Conservation (phyloP, 2,888 invertebrate species). For the Protophormia terraenovae region DNA sequence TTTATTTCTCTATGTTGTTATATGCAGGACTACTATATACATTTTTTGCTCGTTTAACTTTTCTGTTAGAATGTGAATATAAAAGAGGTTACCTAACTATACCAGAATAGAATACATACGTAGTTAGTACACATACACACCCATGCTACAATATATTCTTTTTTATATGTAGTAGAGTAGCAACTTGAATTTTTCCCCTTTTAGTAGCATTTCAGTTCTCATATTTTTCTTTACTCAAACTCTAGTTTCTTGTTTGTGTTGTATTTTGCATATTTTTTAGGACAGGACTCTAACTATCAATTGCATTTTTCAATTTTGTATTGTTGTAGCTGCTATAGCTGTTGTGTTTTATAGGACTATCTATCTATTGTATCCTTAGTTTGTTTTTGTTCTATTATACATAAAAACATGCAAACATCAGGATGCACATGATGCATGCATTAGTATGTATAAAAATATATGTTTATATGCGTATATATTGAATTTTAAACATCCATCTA, state of each 20-base stretch:
- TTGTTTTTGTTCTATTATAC: neutral
- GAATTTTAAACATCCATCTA: constrained; percentile 2
- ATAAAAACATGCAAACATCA: neutral
- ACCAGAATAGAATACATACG: constrained; percentile 37
- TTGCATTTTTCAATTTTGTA: neutral
- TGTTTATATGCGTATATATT: neutral
- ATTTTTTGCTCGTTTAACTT: neutral
- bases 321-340: neutral
- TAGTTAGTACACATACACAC: neutral
- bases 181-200: constrained; percentile 31
- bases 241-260: neutral
- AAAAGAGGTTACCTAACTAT: constrained; percentile 45
- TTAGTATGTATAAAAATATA: neutral
- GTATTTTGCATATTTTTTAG: neutral
- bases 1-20: constrained; percentile 17
- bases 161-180: neutral
- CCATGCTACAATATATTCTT: neutral
- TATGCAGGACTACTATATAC: constrained; percentile 2
- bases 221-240: constrained; percentile 37
- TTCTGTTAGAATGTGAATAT: constrained; percentile 25
- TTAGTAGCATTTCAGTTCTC: neutral
- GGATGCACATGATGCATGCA: constrained; percentile 42
- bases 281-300: constrained; percentile 36
- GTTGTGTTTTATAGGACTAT: neutral
- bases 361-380: constrained; percentile 7